These are phyloP conservation scores for Molossus alvarezi DNA, from an alignment of 2,797 vertebrate species.

Conservation along the genomic window DNA sequence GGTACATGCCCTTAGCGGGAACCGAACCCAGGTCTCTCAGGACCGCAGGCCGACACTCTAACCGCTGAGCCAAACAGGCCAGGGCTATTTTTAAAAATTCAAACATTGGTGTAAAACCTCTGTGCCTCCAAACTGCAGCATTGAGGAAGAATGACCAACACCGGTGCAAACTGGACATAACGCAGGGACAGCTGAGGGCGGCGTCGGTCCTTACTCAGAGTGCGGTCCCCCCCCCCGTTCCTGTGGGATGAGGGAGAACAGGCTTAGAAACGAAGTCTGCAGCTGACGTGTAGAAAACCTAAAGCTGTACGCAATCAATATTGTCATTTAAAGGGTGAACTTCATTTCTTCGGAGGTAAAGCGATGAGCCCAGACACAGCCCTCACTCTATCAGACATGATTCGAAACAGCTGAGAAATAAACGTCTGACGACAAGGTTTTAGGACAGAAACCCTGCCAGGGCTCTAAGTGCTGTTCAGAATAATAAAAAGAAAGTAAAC, in stretches of 20 bases:
- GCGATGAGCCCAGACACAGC: slow-evolving; percentile 1
- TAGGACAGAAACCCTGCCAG: slow-evolving; percentile 52
- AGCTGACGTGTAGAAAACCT: slow-evolving; percentile 29
- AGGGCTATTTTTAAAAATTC: slow-evolving; percentile 58
- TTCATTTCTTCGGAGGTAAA: slow-evolving; percentile 65
- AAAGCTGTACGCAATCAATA: slow-evolving; percentile 62
- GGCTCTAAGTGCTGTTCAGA: slow-evolving; percentile 27
- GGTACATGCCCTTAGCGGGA: too few species aligned
- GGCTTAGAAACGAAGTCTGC: slow-evolving; percentile 41
- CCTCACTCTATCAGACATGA: slow-evolving; percentile 57
- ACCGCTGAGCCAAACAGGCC: too few species aligned
- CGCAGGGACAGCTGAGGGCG: not conserved
- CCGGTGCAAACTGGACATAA: not conserved
- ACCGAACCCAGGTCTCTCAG: too few species aligned
- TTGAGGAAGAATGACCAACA: not conserved
- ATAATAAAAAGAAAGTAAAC: slow-evolving; percentile 76
- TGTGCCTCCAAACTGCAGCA: slow-evolving; percentile 39
- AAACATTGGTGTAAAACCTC: slow-evolving; percentile 50
- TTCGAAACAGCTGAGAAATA: slow-evolving; percentile 78
- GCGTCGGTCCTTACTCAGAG: not conserved
- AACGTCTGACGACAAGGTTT: slow-evolving; percentile 49
- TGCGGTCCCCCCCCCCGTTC: not conserved
- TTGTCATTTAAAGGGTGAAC: slow-evolving; percentile 68
- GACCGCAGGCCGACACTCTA: too few species aligned
- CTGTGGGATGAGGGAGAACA: slow-evolving; percentile 53